Conservation (phyloP, 1,140 invertebrate genomes). For the Rhynchophorus ferrugineus region DNA sequence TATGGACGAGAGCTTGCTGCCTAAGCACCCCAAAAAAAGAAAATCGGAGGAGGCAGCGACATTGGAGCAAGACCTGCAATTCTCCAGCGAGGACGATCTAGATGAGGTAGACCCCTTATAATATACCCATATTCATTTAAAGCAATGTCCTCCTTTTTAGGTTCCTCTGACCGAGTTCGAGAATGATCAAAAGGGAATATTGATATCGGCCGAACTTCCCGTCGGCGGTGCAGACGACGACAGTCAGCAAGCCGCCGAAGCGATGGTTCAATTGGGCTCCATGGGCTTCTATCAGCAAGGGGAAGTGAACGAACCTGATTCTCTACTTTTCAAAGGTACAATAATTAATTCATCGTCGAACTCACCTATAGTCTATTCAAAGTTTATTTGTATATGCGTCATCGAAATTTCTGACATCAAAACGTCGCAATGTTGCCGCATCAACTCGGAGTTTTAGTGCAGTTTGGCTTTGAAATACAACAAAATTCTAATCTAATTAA, state of each 20-base stretch:
- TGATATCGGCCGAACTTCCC: slow-evolving; percentile 45
- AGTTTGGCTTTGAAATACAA: no score
- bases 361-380: neutral
- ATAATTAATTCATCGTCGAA: neutral
- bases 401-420: no score
- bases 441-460: no score
- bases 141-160: neutral
- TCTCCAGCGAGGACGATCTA: slow-evolving; percentile 65
- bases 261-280: slow-evolving; percentile 76
- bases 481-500: no score
- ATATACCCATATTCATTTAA: neutral
- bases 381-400: no score
- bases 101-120: slow-evolving; percentile 50
- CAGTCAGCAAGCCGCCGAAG: slow-evolving; percentile 74
- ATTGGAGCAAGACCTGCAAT: slow-evolving; percentile 63
- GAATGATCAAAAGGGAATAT: slow-evolving; percentile 42
- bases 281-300: slow-evolving; percentile 59
- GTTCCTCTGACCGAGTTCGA: slow-evolving; percentile 51
- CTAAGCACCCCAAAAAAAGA: slow-evolving; percentile 39
- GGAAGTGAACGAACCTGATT: slow-evolving; percentile 28
- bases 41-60: slow-evolving; percentile 43
- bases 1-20: slow-evolving; percentile 35
- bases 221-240: slow-evolving; percentile 58
- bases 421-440: no score
- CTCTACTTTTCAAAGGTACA: slow-evolving; percentile 35